phyloP scores from a whole-genome alignment of 2,113 vertebrate genomes.

The Aepyceros melampus region DNA sequence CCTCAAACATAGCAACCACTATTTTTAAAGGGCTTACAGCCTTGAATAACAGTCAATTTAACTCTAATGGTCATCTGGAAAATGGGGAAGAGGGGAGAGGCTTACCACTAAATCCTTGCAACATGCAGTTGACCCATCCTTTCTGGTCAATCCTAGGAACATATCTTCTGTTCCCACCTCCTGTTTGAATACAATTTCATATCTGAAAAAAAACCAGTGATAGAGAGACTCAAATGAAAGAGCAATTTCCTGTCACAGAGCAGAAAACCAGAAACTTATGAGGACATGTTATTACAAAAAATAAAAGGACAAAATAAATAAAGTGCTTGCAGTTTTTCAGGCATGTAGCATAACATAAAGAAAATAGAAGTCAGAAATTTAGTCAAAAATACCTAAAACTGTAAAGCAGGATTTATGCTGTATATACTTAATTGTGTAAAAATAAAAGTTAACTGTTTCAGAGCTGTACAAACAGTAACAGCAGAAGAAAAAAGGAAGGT shows the following conservation, averaged over 20 bases:
- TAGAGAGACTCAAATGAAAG: constrained; percentile 17
- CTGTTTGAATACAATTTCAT: constrained; percentile 92
- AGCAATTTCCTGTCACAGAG: constrained; percentile 28
- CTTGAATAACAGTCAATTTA: neutral
- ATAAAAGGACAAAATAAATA: neutral
- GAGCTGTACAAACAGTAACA: neutral
- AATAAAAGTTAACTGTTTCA: constrained; percentile 33
- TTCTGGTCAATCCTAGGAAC: constrained; percentile 90
- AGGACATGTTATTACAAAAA: neutral
- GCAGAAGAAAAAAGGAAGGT: neutral
- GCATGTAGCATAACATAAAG: constrained; percentile 1
- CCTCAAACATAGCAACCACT: neutral
- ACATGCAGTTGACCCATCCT: constrained; percentile 92
- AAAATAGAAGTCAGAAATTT: constrained; percentile 1
- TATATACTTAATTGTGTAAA: neutral
- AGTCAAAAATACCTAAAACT: neutral
- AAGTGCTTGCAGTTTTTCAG: constrained; percentile 21
- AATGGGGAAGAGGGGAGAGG: neutral
- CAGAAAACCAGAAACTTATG: neutral
- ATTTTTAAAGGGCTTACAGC: constrained; percentile 22
- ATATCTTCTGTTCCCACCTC: constrained; percentile 91
- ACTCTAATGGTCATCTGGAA: neutral
- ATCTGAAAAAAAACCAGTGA: constrained; percentile 79
- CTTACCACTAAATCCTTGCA: constrained; percentile 94
- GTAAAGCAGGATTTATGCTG: neutral